Evolutionary conservation across 2,797 vertebrate species (phyloP), one percentile per base, ranked within the genome.

Genomic region (Loris lydekkerianus): DNA sequence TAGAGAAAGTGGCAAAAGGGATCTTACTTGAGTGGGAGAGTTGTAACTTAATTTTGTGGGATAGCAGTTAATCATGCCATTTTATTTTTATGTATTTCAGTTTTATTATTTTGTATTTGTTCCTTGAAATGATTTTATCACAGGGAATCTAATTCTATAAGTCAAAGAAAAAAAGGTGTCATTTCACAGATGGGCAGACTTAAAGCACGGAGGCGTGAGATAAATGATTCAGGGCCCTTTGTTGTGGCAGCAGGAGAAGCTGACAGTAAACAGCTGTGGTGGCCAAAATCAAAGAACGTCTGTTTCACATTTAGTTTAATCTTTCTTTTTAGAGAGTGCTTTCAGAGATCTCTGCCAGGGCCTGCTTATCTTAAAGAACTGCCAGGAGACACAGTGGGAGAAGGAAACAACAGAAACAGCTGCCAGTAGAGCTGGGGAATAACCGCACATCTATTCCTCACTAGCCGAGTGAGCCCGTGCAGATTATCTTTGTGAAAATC

Each of bases 311-410:
- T 81, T 88, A 37, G 49, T 87, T 96, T 90, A 49, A 70, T 78
- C 92, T 85, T 91, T 34, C 10, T n/a, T 95, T 88, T 34, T 31
- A 78, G 73, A 92, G 18, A 58, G 31, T 10, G 10, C 83, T 93
- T 86, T 87, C 86, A 43, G 93, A 96, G 86, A 94, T 58, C 58
- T 73, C 91, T 81, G 53, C 65, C 88, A 93, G 77, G 2, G 29
- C 43, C 46, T 15, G 27, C 88, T 65, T 63, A 46, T 69, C 73
- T 75, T 63, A 46, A 34, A 88, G 81, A 69, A 49, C 61, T 89
- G 67, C 87, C 92, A 83, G 82, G 77, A 91, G 87, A 87, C 61
- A n/a, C 2, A 40, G 49, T 2, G 40, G 40, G n/a, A 29, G 53
- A 34, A 10, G 8, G 17, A 89, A 92, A 76, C 23, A 56, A 89